Evolutionary conservation across 2,113 vertebrate species (phyloP).

Genomic region (Nothobranchius furzeri): DNA sequence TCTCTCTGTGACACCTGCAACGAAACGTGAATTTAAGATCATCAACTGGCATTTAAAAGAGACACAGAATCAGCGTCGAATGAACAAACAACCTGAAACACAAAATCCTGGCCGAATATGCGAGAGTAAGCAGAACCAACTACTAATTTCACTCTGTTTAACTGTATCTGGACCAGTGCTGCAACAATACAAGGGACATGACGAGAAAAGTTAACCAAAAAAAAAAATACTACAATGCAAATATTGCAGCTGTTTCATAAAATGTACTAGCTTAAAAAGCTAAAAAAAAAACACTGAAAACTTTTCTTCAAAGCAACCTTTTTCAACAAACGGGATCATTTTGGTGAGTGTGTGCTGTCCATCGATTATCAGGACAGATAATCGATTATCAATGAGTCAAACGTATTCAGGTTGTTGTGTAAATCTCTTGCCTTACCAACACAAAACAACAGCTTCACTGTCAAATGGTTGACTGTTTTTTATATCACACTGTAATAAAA

Average conservation of each 20-base stretch:
- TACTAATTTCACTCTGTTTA: neutral
- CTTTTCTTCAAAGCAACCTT: no score
- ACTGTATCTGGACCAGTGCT: neutral
- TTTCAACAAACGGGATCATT: no score
- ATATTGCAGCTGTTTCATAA: neutral
- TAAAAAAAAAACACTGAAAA: no score
- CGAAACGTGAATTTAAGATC: no score
- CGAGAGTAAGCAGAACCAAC: neutral
- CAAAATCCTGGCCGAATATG: neutral
- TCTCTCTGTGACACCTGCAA: neutral
- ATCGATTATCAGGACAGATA: no score
- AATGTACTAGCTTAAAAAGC: neutral
- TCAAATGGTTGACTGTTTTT: neutral
- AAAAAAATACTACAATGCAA: neutral
- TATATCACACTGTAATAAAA: constrained; percentile 10
- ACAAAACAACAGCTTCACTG: neutral
- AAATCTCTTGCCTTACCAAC: neutral
- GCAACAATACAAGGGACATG: neutral
- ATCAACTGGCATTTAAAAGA: neutral
- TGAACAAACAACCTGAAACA: neutral
- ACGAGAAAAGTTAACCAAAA: no score
- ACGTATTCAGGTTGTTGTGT: neutral
- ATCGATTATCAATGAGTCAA: no score
- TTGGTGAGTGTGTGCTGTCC: no score
- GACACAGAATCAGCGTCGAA: neutral